These are phyloP conservation scores for Aplochiton taeniatus DNA, from an alignment of 2,797 vertebrate species.

Conservation along the genomic window DNA sequence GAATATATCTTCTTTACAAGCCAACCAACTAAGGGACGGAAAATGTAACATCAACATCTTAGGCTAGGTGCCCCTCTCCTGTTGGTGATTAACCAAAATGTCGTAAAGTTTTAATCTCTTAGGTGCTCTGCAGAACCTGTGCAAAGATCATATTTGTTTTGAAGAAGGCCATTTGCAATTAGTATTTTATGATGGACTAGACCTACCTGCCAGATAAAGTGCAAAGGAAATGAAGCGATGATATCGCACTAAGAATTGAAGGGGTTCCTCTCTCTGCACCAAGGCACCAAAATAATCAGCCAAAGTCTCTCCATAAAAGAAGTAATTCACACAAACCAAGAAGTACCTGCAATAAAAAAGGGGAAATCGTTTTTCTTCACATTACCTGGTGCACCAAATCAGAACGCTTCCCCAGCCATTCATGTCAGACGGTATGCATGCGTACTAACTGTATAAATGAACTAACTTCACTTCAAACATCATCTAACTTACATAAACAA, in stretches of 20 bases:
- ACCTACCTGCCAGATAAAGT: conserved; percentile 91
- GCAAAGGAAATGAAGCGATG: conserved; percentile 98
- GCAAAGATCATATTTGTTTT: neutral
- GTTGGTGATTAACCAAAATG: conserved; percentile 1
- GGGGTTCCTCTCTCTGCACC: conserved; percentile 93
- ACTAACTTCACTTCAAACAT: too few relatives aligned
- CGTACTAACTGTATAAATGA: neutral
- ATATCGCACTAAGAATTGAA: conserved; percentile 95
- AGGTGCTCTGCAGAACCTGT: neutral
- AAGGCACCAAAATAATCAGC: conserved; percentile 94
- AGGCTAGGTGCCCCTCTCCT: too few relatives aligned
- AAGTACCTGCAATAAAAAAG: conserved; percentile 83
- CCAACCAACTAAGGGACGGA: neutral
- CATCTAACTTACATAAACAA: too few relatives aligned
- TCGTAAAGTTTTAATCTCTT: neutral
- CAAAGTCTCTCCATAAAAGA: conserved; percentile 97
- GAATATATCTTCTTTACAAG: too few relatives aligned
- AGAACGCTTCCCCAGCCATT: conserved; percentile 16
- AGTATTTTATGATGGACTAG: neutral
- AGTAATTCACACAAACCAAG: conserved; percentile 96
- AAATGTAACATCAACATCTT: neutral
- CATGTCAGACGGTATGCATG: conserved; percentile 15
- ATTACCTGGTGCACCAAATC: too few relatives aligned
- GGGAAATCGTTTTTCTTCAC: neutral
- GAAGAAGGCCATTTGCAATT: neutral